Conservation (phyloP, 1,140 invertebrate species). For the Lucilia cuprina region DNA sequence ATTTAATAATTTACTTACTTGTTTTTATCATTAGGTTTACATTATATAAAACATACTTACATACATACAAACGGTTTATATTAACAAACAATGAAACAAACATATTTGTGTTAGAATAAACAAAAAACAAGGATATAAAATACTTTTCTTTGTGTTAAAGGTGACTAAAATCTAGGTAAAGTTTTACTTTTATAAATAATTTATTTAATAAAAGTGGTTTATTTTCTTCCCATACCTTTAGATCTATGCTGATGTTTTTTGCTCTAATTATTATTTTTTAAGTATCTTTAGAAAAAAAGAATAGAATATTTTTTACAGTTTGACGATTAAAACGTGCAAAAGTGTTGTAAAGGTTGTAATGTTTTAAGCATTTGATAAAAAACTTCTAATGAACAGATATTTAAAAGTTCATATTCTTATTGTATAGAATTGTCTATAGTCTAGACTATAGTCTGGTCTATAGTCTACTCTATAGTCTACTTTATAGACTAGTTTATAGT, state of each 20-base stretch:
- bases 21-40: constrained; percentile 10
- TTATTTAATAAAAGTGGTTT: not conserved
- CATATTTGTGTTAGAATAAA: not conserved
- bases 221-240: not conserved
- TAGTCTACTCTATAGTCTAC: too few species aligned
- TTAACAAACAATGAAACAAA: not conserved
- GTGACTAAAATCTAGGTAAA: not conserved
- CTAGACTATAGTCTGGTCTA: too few species aligned
- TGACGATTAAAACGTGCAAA: not conserved
- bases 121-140: not conserved
- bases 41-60: not conserved
- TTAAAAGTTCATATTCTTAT: too few species aligned
- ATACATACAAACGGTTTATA: not conserved
- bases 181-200: not conserved
- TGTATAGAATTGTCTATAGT: too few species aligned
- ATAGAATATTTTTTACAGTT: not conserved
- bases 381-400: not conserved
- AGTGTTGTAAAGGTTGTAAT: not conserved
- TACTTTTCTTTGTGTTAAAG: not conserved
- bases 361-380: not conserved
- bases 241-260: not conserved
- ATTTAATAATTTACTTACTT: constrained; percentile 29
- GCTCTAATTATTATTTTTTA: not conserved
- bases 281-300: not conserved
- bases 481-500: too few species aligned